A percentile compares a stretch with the other conserved stretches of the same genome.
Conservation (phyloP, 2,797 vertebrate genomes). For the Myotis vivesi region DNA sequence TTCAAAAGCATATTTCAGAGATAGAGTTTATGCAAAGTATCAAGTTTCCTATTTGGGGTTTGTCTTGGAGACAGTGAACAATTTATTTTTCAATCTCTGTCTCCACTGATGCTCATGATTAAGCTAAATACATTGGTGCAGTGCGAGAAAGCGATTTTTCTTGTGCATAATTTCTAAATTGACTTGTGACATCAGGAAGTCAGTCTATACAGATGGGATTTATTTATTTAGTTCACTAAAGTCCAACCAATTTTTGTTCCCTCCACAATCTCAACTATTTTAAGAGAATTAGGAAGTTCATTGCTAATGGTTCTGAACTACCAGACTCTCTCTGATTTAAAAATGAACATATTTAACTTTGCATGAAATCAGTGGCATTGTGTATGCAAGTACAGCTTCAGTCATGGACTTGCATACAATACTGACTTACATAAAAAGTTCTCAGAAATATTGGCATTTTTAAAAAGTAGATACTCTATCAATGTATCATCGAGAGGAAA, state of each 20-base stretch:
- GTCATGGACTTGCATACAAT: constrained; percentile 60
- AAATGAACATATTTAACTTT: constrained; percentile 30
- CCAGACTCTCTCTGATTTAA: constrained; percentile 1
- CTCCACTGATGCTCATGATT: background rate
- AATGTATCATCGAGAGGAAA: background rate
- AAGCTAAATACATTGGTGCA: constrained; percentile 13
- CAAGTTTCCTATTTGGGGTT: constrained; percentile 72
- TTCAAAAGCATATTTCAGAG: constrained; percentile 58
- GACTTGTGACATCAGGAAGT: constrained; percentile 63
- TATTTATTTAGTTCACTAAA: constrained; percentile 46
- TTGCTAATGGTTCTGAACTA: constrained; percentile 43
- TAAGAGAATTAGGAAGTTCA: background rate
- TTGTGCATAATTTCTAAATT: constrained; percentile 69
- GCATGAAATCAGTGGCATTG: constrained; percentile 52
- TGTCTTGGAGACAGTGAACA: constrained; percentile 58
- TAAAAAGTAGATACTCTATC: background rate
- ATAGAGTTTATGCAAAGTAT: constrained; percentile 53
- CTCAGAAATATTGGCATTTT: background rate
- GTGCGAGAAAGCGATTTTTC: constrained; percentile 55
- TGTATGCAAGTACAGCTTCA: constrained; percentile 60
- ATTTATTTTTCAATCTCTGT: constrained; percentile 66
- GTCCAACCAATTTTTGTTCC: constrained; percentile 42
- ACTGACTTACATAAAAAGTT: constrained; percentile 72
- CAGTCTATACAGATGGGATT: constrained; percentile 19
- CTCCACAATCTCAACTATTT: background rate